Percentiles rank a stretch among this genome's conserved stretches.
These are phyloP conservation scores for Amiota minor DNA, from an alignment of 2,888 invertebrate genomes.

Conservation along the genomic window DNA sequence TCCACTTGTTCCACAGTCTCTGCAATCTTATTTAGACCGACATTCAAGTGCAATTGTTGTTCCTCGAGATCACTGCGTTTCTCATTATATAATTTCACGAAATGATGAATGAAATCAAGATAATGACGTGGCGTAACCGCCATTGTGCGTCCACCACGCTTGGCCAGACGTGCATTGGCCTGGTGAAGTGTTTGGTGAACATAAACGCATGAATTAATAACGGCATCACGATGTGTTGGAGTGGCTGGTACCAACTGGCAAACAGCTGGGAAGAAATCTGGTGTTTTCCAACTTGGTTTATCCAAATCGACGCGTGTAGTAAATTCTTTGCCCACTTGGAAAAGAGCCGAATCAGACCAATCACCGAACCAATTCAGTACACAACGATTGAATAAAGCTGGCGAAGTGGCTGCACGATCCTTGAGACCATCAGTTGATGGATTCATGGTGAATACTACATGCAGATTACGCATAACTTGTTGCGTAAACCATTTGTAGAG, in stretches of 20 bases:
- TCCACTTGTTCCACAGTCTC: conserved; percentile 99
- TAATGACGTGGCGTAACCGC: conserved; percentile 98
- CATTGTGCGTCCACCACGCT: conserved; percentile 95
- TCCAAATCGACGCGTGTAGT: conserved; percentile 96
- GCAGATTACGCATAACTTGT: conserved; percentile 98
- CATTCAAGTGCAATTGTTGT: conserved; percentile 98
- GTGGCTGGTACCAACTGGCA: conserved; percentile 84
- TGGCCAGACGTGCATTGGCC: conserved; percentile 91
- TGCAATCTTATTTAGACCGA: conserved; percentile 98
- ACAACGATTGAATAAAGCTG: conserved; percentile 98
- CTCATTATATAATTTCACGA: conserved; percentile 97
- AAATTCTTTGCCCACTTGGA: conserved; percentile 97
- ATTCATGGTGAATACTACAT: conserved; percentile 99
- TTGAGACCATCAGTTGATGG: conserved; percentile 98
- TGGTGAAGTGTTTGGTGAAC: conserved; percentile 98
- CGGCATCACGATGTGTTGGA: conserved; percentile 92
- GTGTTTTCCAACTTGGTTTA: conserved; percentile 86
- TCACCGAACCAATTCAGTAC: conserved; percentile 99
- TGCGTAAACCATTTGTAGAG: conserved; percentile 99
- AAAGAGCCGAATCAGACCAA: conserved; percentile 97
- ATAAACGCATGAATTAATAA: conserved; percentile 98
- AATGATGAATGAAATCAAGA: conserved; percentile 99
- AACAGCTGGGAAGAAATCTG: conserved; percentile 92
- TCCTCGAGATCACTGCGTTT: conserved; percentile 98
- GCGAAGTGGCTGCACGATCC: conserved; percentile 98